A percentile compares a stretch with the other conserved stretches of the same genome.
These are phyloP conservation scores for Eriocheir sinensis DNA, from an alignment of 1,140 invertebrate species.

Conservation along the genomic window DNA sequence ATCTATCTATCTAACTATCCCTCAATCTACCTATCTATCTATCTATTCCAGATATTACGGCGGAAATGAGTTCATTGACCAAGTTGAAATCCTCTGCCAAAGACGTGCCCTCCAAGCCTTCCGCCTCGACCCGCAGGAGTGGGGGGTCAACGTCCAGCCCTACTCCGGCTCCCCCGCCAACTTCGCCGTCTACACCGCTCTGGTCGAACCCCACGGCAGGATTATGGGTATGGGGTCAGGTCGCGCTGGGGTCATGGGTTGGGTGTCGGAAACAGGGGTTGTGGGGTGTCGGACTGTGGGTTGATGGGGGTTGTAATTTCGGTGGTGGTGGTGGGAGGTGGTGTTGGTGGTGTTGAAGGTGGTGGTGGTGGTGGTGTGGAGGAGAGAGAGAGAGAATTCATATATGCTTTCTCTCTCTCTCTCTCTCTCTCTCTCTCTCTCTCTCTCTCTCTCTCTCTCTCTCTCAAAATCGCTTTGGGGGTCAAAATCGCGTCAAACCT, in stretches of 20 bases:
- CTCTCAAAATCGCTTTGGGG: too few relatives aligned
- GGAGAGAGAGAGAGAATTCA: too few relatives aligned
- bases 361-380: not conserved
- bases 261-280: not conserved
- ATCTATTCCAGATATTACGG: constrained; percentile 91
- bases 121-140: constrained; percentile 90
- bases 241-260: not conserved
- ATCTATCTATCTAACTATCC: not conserved
- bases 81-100: constrained; percentile 93
- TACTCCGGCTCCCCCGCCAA: constrained; percentile 98
- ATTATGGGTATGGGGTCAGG: constrained; percentile 93
- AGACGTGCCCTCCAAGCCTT: constrained; percentile 93
- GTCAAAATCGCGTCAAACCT: too few relatives aligned
- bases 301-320: not conserved
- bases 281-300: not conserved
- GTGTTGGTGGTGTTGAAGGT: not conserved
- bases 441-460: too few relatives aligned
- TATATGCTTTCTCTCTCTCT: too few relatives aligned
- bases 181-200: constrained; percentile 96
- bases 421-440: too few relatives aligned
- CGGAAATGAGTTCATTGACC: constrained; percentile 98
- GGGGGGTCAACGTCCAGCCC: constrained; percentile 99
- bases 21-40: not conserved
- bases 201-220: constrained; percentile 94
- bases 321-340: not conserved